These are phyloP conservation scores for Barbus barbus DNA, from an alignment of 2,113 vertebrate species.

Conservation along the genomic window DNA sequence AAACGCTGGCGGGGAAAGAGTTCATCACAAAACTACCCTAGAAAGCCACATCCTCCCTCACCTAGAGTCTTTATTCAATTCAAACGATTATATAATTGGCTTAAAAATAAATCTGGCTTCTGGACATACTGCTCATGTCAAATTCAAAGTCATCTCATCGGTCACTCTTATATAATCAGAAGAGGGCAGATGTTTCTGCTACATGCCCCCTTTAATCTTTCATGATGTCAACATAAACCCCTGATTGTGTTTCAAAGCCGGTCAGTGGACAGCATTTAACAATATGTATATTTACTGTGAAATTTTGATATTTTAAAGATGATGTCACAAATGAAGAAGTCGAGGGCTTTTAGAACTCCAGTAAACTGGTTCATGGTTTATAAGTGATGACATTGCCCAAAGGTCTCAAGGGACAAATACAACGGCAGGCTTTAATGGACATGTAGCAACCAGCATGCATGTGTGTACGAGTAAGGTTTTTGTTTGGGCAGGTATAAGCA, in stretches of 20 bases:
- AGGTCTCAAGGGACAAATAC: conserved; percentile 8
- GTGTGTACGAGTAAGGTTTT: background rate
- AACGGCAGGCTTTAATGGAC: background rate
- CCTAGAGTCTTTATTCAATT: too few species aligned
- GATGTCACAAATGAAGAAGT: too few species aligned
- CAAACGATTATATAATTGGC: conserved; percentile 26
- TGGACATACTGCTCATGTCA: background rate
- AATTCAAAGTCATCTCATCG: background rate
- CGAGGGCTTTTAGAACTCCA: too few species aligned
- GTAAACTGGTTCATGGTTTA: too few species aligned
- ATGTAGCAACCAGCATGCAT: background rate
- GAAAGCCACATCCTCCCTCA: background rate
- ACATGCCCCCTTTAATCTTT: background rate
- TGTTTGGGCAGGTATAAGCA: conserved; percentile 11
- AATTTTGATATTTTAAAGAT: background rate
- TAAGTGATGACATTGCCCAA: background rate
- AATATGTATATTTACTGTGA: background rate
- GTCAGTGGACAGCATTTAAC: background rate
- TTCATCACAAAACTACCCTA: background rate
- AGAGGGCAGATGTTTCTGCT: conserved; percentile 27
- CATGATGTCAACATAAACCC: background rate
- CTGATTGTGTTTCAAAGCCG: background rate
- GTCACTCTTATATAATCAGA: conserved; percentile 25
- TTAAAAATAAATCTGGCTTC: conserved; percentile 35
- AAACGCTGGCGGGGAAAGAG: too few species aligned